Evolutionary conservation across 2,113 vertebrate genomes (phyloP), one percentile per base, ranked within the genome.

Genomic region (Megatriorchis doriae): DNA sequence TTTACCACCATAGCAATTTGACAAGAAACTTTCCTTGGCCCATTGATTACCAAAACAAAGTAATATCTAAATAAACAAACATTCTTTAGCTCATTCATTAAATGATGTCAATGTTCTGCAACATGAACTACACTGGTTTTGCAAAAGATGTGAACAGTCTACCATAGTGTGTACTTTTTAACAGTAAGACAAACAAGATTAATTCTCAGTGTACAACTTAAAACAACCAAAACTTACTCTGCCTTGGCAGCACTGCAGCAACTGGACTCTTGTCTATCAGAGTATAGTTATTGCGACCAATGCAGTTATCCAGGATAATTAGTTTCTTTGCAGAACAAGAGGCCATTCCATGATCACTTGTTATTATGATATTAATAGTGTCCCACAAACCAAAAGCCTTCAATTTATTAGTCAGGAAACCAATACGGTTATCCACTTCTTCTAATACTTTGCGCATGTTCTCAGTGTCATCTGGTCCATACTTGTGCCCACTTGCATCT

Each of bases 341-440:
- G 21, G 98, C 88, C 99, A 99, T 99, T n/a, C 99, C 99, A 27
- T 99, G 99, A 95, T 99, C 99, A 29, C 99, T 99, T 52, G 99
- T 99, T 83, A 99, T 97, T 9, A 99, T 96, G 36, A 99, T 56
- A 68, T 99, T 99, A 38, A 99, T 42, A 34, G 66, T 97, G 32
- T 99, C 98, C 99, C 99, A 99, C 56, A 99, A 91, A 20, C 98
- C 98, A 0, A 77, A 81, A 5, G 77, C 63, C 67, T 99, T 99
- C 68, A 99, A 94, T 95, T 98, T 98, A 2, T 95, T 85, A 27
- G 98, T 93, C 53, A 99, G 97, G 55, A 98, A 97, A 38, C 99
- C 99, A 13, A 99, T 53, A 13, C 98, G 95, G 8, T 98, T 92
- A 84, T 99, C 99, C 66, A 99, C 98, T 97, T 98, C 97, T 85